Percentiles rank a stretch among this genome's conserved stretches.
Evolutionary conservation across 1,140 invertebrate genomes (phyloP).

Genomic region (Zaprionus davidi): DNA sequence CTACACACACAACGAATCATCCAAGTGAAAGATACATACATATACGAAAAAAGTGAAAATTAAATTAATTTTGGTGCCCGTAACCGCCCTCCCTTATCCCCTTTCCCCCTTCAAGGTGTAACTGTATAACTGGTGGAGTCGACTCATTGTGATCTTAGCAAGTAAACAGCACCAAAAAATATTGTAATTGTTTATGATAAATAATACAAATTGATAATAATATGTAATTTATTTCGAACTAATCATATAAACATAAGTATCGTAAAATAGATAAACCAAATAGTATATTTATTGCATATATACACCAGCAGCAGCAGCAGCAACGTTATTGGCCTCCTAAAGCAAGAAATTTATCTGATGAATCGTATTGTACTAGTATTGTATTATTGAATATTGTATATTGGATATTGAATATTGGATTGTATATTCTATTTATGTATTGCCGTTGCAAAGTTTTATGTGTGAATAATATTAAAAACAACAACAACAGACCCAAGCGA

Average conservation of each 20-base stretch:
- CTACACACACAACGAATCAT: slow-evolving; percentile 16
- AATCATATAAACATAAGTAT: slow-evolving; percentile 16
- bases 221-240: slow-evolving; percentile 17
- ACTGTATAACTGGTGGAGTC: slow-evolving; percentile 42
- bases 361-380: slow-evolving; percentile 28
- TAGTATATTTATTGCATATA: slow-evolving; percentile 31
- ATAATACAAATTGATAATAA: slow-evolving; percentile 25
- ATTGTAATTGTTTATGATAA: slow-evolving; percentile 1
- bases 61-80: background rate
- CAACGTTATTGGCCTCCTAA: slow-evolving; percentile 6
- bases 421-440: slow-evolving; percentile 50
- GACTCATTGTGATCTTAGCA: slow-evolving; percentile 63
- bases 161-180: slow-evolving; percentile 45
- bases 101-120: background rate
- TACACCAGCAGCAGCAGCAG: slow-evolving; percentile 6
- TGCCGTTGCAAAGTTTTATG: slow-evolving; percentile 53
- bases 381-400: slow-evolving; percentile 9
- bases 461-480: slow-evolving; percentile 41
- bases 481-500: slow-evolving; percentile 40
- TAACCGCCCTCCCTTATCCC: background rate
- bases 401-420: slow-evolving; percentile 20
- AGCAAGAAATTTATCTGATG: slow-evolving; percentile 3
- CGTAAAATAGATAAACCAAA: slow-evolving; percentile 40
- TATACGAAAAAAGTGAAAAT: slow-evolving; percentile 9
- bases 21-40: background rate